A percentile compares a stretch with the other conserved stretches of the same genome.
phyloP scores from a whole-genome alignment of 2,113 vertebrate species.

The Panthera uncia region DNA sequence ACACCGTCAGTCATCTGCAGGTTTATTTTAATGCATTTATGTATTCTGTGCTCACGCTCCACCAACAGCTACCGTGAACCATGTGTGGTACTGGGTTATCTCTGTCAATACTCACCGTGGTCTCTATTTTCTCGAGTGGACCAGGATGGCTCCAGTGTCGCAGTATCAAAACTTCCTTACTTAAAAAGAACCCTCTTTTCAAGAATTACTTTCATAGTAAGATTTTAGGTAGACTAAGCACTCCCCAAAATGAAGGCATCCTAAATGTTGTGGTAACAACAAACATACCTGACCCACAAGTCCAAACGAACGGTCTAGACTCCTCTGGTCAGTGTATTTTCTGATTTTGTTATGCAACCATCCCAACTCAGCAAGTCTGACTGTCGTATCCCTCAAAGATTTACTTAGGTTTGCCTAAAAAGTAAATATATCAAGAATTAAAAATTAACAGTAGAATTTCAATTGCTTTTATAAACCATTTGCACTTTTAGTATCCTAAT shows the following conservation, averaged over 20 bases:
- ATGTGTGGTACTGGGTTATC: fast-evolving
- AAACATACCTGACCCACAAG: constrained; percentile 95
- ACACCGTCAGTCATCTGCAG: not conserved
- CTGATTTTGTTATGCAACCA: constrained; percentile 99
- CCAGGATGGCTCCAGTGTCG: fast-evolving
- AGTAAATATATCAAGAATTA: constrained; percentile 35
- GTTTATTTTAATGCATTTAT: not conserved
- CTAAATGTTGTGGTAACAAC: not conserved
- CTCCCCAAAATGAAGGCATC: not conserved
- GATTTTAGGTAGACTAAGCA: not conserved
- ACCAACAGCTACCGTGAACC: not conserved
- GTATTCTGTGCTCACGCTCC: not conserved
- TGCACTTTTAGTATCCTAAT: too few species aligned
- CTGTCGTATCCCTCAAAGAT: constrained; percentile 93
- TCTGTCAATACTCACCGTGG: fast-evolving
- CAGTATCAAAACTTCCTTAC: not conserved
- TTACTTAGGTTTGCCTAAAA: constrained; percentile 92
- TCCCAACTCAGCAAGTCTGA: constrained; percentile 93
- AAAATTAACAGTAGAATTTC: not conserved
- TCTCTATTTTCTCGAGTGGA: not conserved
- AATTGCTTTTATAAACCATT: not conserved
- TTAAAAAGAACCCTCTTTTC: not conserved
- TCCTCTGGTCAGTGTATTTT: constrained; percentile 95
- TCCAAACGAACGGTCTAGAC: constrained; percentile 96
- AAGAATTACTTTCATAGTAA: not conserved